Evolutionary conservation across 2,797 vertebrate genomes (phyloP).

Genomic region (Rhyacichthys aspro): DNA sequence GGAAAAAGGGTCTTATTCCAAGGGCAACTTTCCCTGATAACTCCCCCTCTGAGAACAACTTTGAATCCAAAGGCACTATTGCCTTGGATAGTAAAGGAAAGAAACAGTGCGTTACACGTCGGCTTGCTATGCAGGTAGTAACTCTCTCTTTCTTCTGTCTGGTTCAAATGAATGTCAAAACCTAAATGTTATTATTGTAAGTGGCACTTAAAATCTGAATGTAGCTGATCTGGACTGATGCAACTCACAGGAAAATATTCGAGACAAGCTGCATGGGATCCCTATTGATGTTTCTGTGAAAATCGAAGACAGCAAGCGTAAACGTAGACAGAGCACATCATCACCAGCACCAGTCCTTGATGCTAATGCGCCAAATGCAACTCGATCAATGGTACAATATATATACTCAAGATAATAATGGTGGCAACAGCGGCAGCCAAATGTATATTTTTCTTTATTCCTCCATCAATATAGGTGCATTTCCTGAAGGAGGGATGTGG

Average conservation of each 20-base stretch:
- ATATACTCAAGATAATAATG: neutral
- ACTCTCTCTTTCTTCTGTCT: neutral
- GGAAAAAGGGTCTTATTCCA: conserved; percentile 68
- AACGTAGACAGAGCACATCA: conserved; percentile 76
- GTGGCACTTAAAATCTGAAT: conserved; percentile 11
- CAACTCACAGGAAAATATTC: conserved; percentile 86
- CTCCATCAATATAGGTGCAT: conserved; percentile 77
- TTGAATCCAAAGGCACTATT: conserved; percentile 73
- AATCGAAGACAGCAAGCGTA: conserved; percentile 75
- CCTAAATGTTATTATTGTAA: neutral
- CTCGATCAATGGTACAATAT: conserved; percentile 75
- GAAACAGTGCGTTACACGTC: conserved; percentile 70
- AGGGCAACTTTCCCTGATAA: conserved; percentile 79
- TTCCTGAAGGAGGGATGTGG: conserved; percentile 95
- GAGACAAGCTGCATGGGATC: conserved; percentile 90
- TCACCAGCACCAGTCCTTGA: conserved; percentile 85
- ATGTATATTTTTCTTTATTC: neutral
- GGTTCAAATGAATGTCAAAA: too few relatives aligned
- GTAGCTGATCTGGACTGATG: neutral
- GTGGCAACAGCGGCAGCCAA: too few relatives aligned
- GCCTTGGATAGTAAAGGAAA: conserved; percentile 77
- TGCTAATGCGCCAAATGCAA: conserved; percentile 68
- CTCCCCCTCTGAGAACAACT: conserved; percentile 36
- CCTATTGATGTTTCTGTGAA: conserved; percentile 85
- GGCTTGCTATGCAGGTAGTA: conserved; percentile 83